Evolutionary conservation across 2,113 vertebrate species (phyloP), one percentile per base, ranked within the genome.

Genomic region (Nipponia nippon): DNA sequence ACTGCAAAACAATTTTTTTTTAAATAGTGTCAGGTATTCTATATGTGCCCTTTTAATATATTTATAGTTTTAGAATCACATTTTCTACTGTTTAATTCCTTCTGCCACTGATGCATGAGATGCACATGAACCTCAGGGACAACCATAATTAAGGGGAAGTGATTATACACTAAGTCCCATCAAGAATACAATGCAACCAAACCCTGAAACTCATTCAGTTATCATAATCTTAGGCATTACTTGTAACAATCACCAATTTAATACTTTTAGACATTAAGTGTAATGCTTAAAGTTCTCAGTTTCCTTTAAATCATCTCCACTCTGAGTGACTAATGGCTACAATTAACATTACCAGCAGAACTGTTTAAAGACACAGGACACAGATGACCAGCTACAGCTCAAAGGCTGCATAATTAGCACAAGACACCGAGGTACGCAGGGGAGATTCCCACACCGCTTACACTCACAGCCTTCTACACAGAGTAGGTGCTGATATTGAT

Each of bases 251-350:
- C 32, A 77, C 38, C 42, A n/a, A 38, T 72, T 89, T 72, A 79
- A 49, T 76, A 87, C 70, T 89, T 82, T 91, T 49, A 72, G 83
- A 76, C 14, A 1, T 77, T 83, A 84, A 92, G 34, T 15, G 36
- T 52, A 86, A 87, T 72, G 73, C 89, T 91, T 75, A 27, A 76
- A 95, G 65, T 71, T 84, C 72, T 84, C 87, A 25, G 91, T 71
- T 94, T 85, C 62, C 70, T 83, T 93, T 80, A 95, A 82, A 89
- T 89, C 77, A 46, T 83, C 86, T 90, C 52, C 55, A 42, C 44
- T 65, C 72, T 56, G 77, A 26, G 56, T 52, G 56, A 91, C 83
- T 89, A 93, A 92, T 69, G 87, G 84, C 81, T 87, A 87, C 32
- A 8, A 70, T 79, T 85, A 95, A 62, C n/a, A 89, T 18, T 84